Base-by-base conservation (phyloP, 2,888 invertebrate genomes). In the Papilio protenor region DNA sequence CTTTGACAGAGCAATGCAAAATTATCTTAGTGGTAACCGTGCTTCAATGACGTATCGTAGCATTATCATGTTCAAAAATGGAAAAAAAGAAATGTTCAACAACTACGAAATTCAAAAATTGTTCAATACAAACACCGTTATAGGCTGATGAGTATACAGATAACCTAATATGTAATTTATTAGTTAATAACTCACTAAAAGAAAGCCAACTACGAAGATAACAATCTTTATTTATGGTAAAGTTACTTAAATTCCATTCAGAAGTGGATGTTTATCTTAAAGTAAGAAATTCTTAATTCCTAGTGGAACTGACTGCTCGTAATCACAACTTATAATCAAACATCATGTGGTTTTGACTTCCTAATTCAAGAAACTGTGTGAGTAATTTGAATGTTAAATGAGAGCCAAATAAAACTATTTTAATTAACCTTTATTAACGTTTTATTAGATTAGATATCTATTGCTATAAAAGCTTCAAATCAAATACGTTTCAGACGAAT, bases 261-360 rank as follows among this genome's bases (percentile, higher is more conserved):
- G 61, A n/a, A n/a, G n/a, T n/a, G n/a, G n/a, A 76, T 71, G 59
- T 18, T 71, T 52, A 76, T 76, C 59, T 61, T 23, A 59, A 76
- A 49, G 55, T 21, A 59, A 61, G 55, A 16, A 59, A 61, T 61
- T 71, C n/a, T 40, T 71, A 71, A 49, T 61, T 52, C 59, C 6
- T 33, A 11, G 71, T 49, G 76, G 47, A 76, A 71, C 33, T 71
- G 33, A 49, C 49, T n/a, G 10, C 27, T 49, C 59, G 55, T 33
- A 33, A 75, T 40, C 69, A 27, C 49, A 69, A 21, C n/a, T 33
- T 18, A 45, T 45, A 57, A 69, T 69, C 55, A 75, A 55, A 40
- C 49, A 21, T 23, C 16, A 59, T 33, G n/a, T 75, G 18, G 33
- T 66, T 61, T 66, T 49, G 27, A 71, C 71, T 52, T 52, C 52